Conservation (phyloP, 2,797 vertebrate genomes). For the Sebastiscus albofasciatus region DNA sequence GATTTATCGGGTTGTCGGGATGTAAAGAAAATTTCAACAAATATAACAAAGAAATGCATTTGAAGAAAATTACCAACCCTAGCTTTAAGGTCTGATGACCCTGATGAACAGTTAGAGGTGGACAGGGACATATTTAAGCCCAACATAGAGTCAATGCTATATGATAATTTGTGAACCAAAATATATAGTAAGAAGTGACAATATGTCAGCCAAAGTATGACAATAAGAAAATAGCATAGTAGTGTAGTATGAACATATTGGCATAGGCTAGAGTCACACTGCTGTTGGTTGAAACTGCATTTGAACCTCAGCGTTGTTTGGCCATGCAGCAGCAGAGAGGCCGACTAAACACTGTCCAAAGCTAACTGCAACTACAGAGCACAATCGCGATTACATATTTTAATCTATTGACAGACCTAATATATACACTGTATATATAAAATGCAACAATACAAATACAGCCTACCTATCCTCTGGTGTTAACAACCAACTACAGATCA, state of each 20-base stretch:
- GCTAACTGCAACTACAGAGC: no score
- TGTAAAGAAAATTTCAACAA: no score
- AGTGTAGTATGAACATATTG: neutral
- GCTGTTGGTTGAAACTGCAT: neutral
- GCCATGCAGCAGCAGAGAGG: no score
- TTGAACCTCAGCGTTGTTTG: no score
- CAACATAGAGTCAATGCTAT: neutral
- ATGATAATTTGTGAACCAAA: neutral
- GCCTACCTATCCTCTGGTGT: neutral
- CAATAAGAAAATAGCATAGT: neutral
- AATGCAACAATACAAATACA: neutral
- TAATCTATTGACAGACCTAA: neutral
- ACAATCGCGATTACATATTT: no score
- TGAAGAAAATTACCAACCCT: no score
- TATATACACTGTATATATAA: no score
- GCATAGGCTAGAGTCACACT: neutral
- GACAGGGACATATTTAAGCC: neutral
- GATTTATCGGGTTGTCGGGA: no score
- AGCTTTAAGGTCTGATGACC: neutral
- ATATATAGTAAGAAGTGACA: neutral
- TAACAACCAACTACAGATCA: neutral
- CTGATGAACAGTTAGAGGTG: neutral
- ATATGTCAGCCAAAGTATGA: neutral
- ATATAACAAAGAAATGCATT: no score
- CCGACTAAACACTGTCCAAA: no score